A percentile compares a stretch with the other conserved stretches of the same genome.
Conservation (phyloP, 30 jellyfish, hydroid and myxozoan genomes). For the Phacellophora camtschatica region DNA sequence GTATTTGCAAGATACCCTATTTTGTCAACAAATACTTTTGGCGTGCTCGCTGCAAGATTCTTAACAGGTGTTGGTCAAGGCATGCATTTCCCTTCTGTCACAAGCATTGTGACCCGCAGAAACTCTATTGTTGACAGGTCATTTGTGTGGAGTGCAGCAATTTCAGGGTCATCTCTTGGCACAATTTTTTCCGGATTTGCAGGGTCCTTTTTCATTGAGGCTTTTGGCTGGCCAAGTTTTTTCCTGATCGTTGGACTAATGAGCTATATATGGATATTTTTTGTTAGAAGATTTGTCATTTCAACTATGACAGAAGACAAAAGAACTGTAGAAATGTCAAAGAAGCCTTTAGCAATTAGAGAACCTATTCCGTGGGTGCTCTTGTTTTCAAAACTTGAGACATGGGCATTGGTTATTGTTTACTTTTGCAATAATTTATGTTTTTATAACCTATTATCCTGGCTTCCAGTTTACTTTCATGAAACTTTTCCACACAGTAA, state of each 20-base stretch:
- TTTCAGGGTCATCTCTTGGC: slow-evolving; percentile 96
- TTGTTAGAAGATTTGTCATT: slow-evolving; percentile 21
- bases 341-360: not conserved
- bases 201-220: slow-evolving; percentile 88
- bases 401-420: slow-evolving; percentile 90
- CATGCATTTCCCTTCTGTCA: slow-evolving; percentile 90
- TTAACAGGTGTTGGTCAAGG: slow-evolving; percentile 99
- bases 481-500: slow-evolving; percentile 97
- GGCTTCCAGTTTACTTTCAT: slow-evolving; percentile 98
- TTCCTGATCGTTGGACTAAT: slow-evolving; percentile 72
- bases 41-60: slow-evolving; percentile 81
- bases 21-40: slow-evolving; percentile 67
- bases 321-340: not conserved
- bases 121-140: slow-evolving; percentile 83
- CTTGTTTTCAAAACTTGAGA: slow-evolving; percentile 57
- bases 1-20: slow-evolving; percentile 74
- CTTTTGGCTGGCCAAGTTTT: slow-evolving; percentile 87
- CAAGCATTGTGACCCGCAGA: slow-evolving; percentile 73
- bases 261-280: slow-evolving; percentile 64
- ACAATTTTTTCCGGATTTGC: slow-evolving; percentile 89
- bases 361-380: slow-evolving; percentile 91
- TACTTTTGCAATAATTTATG: slow-evolving; percentile 84
- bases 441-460: slow-evolving; percentile 92
- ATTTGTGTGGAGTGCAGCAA: slow-evolving; percentile 76
- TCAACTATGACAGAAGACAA: slow-evolving; percentile 6